A percentile compares a stretch with the other conserved stretches of the same genome.
phyloP scores from a whole-genome alignment of 2,888 invertebrate genomes.

The Apamea sordens region DNA sequence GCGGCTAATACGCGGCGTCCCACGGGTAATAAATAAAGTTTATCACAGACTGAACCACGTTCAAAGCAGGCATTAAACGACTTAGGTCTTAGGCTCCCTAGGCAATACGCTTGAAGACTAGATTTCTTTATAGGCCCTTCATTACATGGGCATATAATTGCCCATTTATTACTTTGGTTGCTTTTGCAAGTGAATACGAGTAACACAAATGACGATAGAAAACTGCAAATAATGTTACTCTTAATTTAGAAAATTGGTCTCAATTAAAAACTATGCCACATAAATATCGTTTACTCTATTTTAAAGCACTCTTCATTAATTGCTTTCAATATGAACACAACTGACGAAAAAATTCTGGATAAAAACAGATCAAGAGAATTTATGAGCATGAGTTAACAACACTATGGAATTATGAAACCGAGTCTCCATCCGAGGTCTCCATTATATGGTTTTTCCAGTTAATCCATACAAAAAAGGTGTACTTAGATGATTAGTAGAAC shows the following conservation, averaged over 20 bases:
- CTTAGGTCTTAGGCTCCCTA: conserved; percentile 18
- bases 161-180: conserved; percentile 15
- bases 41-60: conserved; percentile 11
- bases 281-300: background rate
- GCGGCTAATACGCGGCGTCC: conserved; percentile 21
- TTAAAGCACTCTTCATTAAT: background rate
- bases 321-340: background rate
- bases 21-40: conserved; percentile 42
- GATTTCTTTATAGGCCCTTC: conserved; percentile 18
- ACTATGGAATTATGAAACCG: background rate
- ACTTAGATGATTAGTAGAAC: conserved; percentile 46
- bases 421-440: background rate
- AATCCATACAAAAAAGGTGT: background rate
- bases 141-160: conserved; percentile 4
- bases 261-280: background rate
- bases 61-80: conserved; percentile 22
- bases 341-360: background rate
- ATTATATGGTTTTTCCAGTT: background rate
- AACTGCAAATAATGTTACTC: background rate
- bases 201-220: background rate
- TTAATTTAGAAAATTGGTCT: background rate
- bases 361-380: background rate
- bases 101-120: conserved; percentile 1
- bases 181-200: background rate
- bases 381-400: background rate